Percentiles rank a stretch among this genome's conserved stretches.
Evolutionary conservation across 92 coral and sea anemone species (phyloP).

Genomic region (Heliopora coerulea): DNA sequence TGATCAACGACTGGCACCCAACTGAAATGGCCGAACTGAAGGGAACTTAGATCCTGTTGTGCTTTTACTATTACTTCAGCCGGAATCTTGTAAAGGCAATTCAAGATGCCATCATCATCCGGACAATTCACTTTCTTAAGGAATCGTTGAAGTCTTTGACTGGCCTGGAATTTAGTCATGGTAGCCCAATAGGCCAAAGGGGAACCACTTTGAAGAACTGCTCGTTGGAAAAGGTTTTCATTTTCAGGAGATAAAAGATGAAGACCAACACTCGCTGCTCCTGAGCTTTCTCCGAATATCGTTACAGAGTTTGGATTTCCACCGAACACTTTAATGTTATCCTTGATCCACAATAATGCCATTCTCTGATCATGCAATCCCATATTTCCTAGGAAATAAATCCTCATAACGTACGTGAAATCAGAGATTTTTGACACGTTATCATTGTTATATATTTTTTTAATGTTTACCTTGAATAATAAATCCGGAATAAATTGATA

Average conservation of each 20-base stretch:
- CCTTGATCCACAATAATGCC: conserved; percentile 77
- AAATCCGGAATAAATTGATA: no score
- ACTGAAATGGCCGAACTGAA: conserved; percentile 35
- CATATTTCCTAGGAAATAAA: conserved; percentile 45
- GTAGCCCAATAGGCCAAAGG: conserved; percentile 72
- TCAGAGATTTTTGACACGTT: no score
- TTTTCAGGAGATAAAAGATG: conserved; percentile 72
- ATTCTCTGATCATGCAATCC: conserved; percentile 77
- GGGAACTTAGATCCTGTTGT: conserved; percentile 15
- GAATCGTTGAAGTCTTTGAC: conserved; percentile 31
- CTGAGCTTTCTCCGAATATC: conserved; percentile 88
- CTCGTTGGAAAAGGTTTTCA: conserved; percentile 76
- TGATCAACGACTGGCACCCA: conserved; percentile 38
- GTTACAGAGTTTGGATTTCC: conserved; percentile 83
- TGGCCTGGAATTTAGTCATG: conserved; percentile 50
- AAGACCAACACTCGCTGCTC: conserved; percentile 91
- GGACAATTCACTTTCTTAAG: conserved; percentile 60
- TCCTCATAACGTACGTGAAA: no score
- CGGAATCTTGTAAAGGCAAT: conserved; percentile 60
- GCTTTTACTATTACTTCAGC: conserved; percentile 45
- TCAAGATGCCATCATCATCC: conserved; percentile 43
- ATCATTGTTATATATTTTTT: no score
- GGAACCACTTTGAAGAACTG: conserved; percentile 84
- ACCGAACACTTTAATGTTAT: conserved; percentile 70
- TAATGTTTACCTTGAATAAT: no score